Evolutionary conservation across 1,140 invertebrate genomes (phyloP), one percentile per base, ranked within the genome.

Genomic region (Drosophila seguyi): DNA sequence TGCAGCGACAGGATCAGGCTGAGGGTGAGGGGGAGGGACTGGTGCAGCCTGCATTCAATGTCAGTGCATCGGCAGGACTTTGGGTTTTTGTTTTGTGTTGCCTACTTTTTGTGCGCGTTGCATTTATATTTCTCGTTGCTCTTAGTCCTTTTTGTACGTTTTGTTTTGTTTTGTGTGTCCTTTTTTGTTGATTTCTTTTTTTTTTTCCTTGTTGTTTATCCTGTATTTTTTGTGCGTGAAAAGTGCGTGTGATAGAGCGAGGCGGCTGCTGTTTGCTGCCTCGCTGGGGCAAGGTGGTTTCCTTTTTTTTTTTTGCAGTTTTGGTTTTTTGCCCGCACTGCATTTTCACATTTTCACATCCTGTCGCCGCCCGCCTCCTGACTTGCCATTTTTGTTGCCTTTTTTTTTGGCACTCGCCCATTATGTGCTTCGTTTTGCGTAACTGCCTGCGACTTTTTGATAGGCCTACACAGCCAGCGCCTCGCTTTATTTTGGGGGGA

Each of bases 321-420:
- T 83, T 81, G 74, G 27, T 22, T 69, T 78, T 82, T 53, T 55
- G 65, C 59, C 29, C 45, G 25, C 44, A 41, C 47, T 42, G 55
- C 52, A 68, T 73, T 69, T 73, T 39, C 50, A 53, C 50, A 53
- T 53, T 53, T 36, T 16, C 52, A 38, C 47, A 18, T 69, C 71
- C 63, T 67, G 67, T 52, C 58, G 31, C 29, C 73, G 61, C 62
- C 81, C 61, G 48, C 63, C 63, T 31, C n/a, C 18, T 22, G 20
- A 14, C 5, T 7, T 22, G 42, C 8, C 52, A 42, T 41, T 29
- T 41, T 71, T 86, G 42, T 74, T 78, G 25, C 47, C 60, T 69
- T 69, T 83, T 69, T 69, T 83, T 80, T 84, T 83, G 83, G 78
- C 50, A 78, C 69, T 90, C 75, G 79, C 60, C 81, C 85, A 88